Base-by-base conservation (phyloP, 2,113 vertebrate genomes). In the Bubo blakistoni region DNA sequence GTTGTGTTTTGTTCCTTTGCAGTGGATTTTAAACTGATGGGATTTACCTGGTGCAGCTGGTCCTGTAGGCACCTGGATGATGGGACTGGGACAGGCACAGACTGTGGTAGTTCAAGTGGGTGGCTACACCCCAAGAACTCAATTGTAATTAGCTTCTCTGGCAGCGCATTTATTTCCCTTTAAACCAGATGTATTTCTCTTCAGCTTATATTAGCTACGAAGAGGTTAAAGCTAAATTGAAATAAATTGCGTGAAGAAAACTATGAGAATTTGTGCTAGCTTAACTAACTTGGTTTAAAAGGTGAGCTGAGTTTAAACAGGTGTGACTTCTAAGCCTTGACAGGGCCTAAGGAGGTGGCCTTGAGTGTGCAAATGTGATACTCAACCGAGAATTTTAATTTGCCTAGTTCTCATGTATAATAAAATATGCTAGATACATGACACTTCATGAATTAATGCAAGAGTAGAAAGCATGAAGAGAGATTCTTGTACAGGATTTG, bases 391-490 rank as follows among this genome's bases (percentile, higher is more conserved):
- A 80, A 72, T 94, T 77, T 91, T 61, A 86, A 92, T 94, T 91
- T 90, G 52, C 54, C 71, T 92, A 2, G 10, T 94, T 83, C 94
- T 94, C 66, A 62, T 96, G 86, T 94, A 87, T 90, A 92, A 96
- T 95, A 74, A 94, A 95, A 85, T 72, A 82, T 13, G 16, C 86
- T 26, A 4, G 85, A 61, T 86, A 94, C 76, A 81, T 90, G 95
- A 91, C 93, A 91, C 86, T 95, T 96, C 88, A 95, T 92, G 96
- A 93, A 97, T 97, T 95, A 96, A 97, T 97, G 94, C 87, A 94
- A 25, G 82, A 71, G 51, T 9, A 13, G 26, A 42, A 85, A 81
- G 81, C 73, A 81, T 1, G 49, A 25, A 62, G 82, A 62, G 87
- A 74, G 47, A 44, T n/a, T 65, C 86, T 81, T 51, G 42, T 65